Percentiles rank a stretch among this genome's conserved stretches.
Conservation (phyloP, 1,140 invertebrate genomes). For the Drosophila watanabei region DNA sequence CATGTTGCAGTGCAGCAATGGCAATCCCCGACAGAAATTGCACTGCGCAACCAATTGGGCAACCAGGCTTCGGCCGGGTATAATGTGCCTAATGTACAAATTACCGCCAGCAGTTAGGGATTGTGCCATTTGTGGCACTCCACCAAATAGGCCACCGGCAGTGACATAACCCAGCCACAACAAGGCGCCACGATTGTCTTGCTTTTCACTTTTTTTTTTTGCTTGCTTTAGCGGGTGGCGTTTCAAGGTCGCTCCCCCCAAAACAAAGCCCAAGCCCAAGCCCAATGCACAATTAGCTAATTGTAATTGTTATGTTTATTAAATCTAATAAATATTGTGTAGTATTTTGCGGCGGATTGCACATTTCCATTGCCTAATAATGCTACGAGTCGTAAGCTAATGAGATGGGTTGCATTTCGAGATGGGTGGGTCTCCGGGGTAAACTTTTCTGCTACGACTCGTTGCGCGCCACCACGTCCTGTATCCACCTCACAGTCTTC, state of each 20-base stretch:
- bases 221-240: constrained; percentile 7
- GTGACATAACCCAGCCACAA: constrained; percentile 66
- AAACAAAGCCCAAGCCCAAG: background rate
- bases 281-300: constrained; percentile 42
- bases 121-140: constrained; percentile 78
- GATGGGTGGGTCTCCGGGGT: background rate
- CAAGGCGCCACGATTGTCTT: constrained; percentile 54
- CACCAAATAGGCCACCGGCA: constrained; percentile 73
- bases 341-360: constrained; percentile 55
- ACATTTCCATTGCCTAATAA: constrained; percentile 78
- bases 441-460: constrained; percentile 40
- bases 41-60: constrained; percentile 68
- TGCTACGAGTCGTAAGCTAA: constrained; percentile 72
- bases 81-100: constrained; percentile 82
- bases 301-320: constrained; percentile 67
- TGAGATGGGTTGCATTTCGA: constrained; percentile 69
- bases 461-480: constrained; percentile 85
- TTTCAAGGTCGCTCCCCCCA: constrained; percentile 63
- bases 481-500: constrained; percentile 91
- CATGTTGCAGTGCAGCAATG: constrained; percentile 12
- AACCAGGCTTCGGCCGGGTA: constrained; percentile 43
- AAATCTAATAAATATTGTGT: constrained; percentile 70
- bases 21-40: constrained; percentile 29
- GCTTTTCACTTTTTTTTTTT: constrained; percentile 33
- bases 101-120: constrained; percentile 63